Conservation (phyloP, 37 sponge, comb jelly and placozoan species). For the Geodia barretti region DNA sequence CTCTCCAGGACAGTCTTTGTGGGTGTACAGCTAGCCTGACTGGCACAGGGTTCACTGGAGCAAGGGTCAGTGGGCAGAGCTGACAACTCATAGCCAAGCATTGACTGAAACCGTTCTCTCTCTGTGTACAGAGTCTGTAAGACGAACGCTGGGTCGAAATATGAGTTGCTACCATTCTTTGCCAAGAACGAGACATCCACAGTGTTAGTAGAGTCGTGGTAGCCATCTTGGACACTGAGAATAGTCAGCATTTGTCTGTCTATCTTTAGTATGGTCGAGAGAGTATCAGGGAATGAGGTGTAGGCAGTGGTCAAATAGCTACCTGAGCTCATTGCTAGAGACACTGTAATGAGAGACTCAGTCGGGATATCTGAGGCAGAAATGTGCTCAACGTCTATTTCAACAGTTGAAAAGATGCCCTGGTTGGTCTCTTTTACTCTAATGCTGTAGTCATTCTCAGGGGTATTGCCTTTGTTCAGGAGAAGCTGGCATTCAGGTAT, state of each 20-base stretch:
- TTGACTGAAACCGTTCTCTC: conserved; percentile 1
- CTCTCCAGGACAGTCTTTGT: neutral
- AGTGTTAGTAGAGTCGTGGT: conserved; percentile 22
- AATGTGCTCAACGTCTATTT: conserved; percentile 35
- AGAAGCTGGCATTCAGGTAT: neutral
- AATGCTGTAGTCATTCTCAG: conserved; percentile 24
- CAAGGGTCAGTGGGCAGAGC: conserved; percentile 62
- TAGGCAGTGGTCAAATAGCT: conserved; percentile 5
- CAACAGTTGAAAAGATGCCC: conserved; percentile 21
- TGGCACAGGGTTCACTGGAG: conserved; percentile 44
- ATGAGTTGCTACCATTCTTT: neutral
- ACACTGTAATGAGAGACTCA: conserved; percentile 6
- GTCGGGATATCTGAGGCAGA: neutral
- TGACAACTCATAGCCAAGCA: neutral
- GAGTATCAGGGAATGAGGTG: neutral
- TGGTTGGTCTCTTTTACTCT: conserved; percentile 22
- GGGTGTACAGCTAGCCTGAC: conserved; percentile 39
- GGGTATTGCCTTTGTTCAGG: neutral
- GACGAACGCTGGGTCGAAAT: conserved; percentile 5
- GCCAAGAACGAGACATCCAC: conserved; percentile 44
- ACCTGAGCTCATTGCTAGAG: conserved; percentile 15
- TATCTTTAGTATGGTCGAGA: neutral
- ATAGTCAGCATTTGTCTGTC: conserved; percentile 1
- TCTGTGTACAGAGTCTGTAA: conserved; percentile 12
- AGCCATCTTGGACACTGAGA: conserved; percentile 27